phyloP scores from a whole-genome alignment of 2,113 vertebrate species.

The Spilogale gracilis region DNA sequence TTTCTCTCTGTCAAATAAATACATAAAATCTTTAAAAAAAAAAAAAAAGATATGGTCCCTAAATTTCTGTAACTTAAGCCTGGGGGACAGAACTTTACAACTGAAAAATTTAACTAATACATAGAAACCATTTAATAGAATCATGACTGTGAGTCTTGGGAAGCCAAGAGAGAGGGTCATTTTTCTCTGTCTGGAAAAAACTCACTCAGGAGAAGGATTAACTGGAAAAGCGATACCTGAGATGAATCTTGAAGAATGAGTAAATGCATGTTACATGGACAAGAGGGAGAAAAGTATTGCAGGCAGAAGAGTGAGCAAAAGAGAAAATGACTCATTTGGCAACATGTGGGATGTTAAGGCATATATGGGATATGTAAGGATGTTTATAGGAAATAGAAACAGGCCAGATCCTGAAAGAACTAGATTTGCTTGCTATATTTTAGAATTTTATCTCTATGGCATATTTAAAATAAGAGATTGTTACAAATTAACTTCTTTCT shows the following conservation, averaged over 20 bases:
- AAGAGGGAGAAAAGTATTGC: not conserved
- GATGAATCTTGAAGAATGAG: not conserved
- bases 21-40: not conserved
- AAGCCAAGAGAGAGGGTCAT: not conserved
- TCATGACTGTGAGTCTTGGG: not conserved
- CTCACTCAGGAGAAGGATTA: not conserved
- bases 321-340: not conserved
- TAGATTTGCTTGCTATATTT: conserved; percentile 6
- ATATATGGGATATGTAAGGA: not conserved
- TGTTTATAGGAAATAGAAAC: not conserved
- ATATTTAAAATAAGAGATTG: not conserved
- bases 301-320: not conserved
- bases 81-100: not conserved
- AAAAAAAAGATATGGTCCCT: not conserved
- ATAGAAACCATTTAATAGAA: not conserved
- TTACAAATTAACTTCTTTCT: not conserved
- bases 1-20: no score
- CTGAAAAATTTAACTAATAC: not conserved
- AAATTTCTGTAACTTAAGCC: not conserved
- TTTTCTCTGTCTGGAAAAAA: not conserved
- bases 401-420: not conserved
- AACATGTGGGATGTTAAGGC: not conserved
- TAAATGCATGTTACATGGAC: not conserved
- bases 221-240: not conserved
- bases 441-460: not conserved